phyloP scores from a whole-genome alignment of 2,113 vertebrate genomes.

The Apus apus region DNA sequence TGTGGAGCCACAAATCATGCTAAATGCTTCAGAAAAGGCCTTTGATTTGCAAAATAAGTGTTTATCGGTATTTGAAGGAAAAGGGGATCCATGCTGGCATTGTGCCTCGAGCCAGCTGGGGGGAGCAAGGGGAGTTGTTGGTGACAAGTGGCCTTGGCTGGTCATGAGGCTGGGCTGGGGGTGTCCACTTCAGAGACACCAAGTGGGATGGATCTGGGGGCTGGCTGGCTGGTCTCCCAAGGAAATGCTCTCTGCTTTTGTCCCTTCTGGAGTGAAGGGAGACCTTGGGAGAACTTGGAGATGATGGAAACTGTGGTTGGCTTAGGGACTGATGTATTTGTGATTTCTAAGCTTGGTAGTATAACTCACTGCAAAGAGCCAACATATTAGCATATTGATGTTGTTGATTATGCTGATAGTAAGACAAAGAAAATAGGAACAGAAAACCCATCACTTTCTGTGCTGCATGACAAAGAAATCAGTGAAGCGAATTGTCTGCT shows the following conservation, averaged over 20 bases:
- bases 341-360: background rate
- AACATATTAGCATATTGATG: background rate
- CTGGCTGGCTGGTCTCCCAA: too few relatives aligned
- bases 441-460: background rate
- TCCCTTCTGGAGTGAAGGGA: accelerated
- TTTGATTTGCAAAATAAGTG: background rate
- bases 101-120: too few relatives aligned
- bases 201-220: background rate
- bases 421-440: background rate
- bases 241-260: background rate
- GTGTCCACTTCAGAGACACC: accelerated
- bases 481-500: background rate
- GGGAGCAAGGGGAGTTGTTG: too few relatives aligned
- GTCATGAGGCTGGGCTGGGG: too few relatives aligned
- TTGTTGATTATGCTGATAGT: background rate
- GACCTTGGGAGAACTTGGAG: background rate
- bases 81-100: too few relatives aligned
- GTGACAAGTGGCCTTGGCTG: too few relatives aligned
- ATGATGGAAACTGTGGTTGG: background rate
- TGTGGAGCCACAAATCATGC: background rate
- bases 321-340: background rate
- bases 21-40: background rate
- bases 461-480: background rate
- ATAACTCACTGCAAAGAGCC: background rate
- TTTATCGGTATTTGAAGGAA: background rate